Evolutionary conservation across 2,113 vertebrate species (phyloP), one percentile per base, ranked within the genome.

Genomic region (Thalassarche chlororhynchos): DNA sequence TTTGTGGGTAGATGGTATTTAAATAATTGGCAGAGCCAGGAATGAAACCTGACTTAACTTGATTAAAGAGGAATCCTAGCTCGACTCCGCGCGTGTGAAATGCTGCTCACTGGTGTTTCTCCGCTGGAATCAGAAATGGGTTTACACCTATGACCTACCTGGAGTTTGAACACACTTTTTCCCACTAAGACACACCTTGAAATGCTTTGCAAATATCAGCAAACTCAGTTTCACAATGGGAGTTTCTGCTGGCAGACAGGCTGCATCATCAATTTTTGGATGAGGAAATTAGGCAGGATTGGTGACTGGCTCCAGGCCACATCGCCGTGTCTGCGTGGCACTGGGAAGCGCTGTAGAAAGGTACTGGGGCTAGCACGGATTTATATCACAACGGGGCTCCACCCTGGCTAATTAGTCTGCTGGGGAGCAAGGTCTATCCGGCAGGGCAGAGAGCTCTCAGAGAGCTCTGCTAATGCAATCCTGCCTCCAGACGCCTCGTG

Each of bases 171-270:
- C 66, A 68, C 19, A 21, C 36, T 83, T 76, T 87, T 83, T 8
- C 58, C 90, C 78, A 91, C 78, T 80, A 34, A 61, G 93, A 85
- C 95, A 97, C 96, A 86, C 96, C 97, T 97, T 95, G 32, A 54
- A 77, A 85, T 51, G 49, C 95, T 95, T 91, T 94, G 85, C 93
- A 94, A 93, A 96, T 97, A 97, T 96, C 97, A 97, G 92, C 96
- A 97, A 94, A 76, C 68, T 64, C 54, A 32, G 85, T 97, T 97
- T 97, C 97, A 96, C 92, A 95, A 97, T 83, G 34, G 62, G 75
- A 97, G 97, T 96, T 97, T 97, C 96, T 96, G 83, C 96, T 86
- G 93, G 85, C 95, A 90, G 87, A 54, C 58, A 46, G 84, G 70
- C 90, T 93, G 87, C 76, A 83, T 95, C 92, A 95, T 88, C 95